These are phyloP conservation scores for Psettodes erumei DNA, from an alignment of 2,113 vertebrate genomes.

Conservation along the genomic window DNA sequence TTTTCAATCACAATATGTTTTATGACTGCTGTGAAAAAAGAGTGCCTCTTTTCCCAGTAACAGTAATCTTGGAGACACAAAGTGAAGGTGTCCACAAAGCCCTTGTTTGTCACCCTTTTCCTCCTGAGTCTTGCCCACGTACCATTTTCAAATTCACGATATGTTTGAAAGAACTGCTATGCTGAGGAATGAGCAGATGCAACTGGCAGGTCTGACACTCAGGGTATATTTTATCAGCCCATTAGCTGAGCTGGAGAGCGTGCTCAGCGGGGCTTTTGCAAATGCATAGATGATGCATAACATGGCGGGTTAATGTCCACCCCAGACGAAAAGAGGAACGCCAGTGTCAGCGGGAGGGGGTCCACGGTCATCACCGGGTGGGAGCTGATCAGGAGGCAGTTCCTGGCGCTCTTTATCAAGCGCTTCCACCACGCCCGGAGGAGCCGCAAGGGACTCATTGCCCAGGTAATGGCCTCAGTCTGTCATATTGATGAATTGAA, in stretches of 20 bases:
- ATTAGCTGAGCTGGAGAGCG: conserved; percentile 36
- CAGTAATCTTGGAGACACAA: background rate
- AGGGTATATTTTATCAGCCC: conserved; percentile 38
- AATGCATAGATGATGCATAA: conserved; percentile 56
- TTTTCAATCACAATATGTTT: conserved; percentile 30
- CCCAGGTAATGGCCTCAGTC: conserved; percentile 90
- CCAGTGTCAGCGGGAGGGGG: conserved; percentile 89
- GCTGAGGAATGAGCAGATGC: conserved; percentile 25
- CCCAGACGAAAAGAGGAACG: conserved; percentile 85
- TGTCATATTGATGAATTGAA: conserved; percentile 74
- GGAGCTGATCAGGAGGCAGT: conserved; percentile 93
- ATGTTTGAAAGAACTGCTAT: background rate
- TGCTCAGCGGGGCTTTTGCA: conserved; percentile 32
- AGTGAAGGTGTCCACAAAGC: background rate
- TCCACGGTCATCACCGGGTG: conserved; percentile 90
- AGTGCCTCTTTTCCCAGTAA: background rate
- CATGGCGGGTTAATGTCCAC: conserved; percentile 38
- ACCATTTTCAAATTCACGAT: background rate
- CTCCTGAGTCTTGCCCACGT: background rate
- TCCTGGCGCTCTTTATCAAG: conserved; percentile 94
- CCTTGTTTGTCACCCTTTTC: conserved; percentile 15
- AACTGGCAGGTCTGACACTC: conserved; percentile 39
- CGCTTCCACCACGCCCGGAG: conserved; percentile 93
- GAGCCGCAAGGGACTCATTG: conserved; percentile 96
- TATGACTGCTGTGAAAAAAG: conserved; percentile 8